These are phyloP conservation scores for Nematolebias whitei DNA, from an alignment of 2,113 vertebrate species.

Conservation along the genomic window DNA sequence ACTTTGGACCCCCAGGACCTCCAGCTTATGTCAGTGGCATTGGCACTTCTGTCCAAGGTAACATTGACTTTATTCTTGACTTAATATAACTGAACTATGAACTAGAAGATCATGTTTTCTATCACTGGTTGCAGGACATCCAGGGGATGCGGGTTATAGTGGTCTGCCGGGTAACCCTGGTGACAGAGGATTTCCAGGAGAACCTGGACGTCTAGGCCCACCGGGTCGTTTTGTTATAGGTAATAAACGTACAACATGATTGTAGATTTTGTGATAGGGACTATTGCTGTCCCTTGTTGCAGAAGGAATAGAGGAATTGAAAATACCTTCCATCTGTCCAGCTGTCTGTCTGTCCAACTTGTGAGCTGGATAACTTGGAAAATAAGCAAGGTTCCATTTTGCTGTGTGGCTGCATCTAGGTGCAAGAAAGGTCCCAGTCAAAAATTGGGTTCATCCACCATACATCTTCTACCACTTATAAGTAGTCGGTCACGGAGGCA, in stretches of 20 bases:
- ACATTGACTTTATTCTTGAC: neutral
- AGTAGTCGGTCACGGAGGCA: too few species aligned
- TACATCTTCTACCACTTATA: too few species aligned
- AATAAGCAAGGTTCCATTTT: too few species aligned
- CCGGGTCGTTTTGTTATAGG: constrained; percentile 79
- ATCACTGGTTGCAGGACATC: constrained; percentile 76
- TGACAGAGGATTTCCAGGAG: constrained; percentile 70
- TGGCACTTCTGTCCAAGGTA: constrained; percentile 62
- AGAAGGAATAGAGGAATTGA: too few species aligned
- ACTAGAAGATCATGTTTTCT: neutral
- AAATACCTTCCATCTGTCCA: too few species aligned
- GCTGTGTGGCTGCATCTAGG: too few species aligned
- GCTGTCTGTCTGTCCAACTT: too few species aligned
- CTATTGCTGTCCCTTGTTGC: too few species aligned
- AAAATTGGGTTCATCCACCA: too few species aligned
- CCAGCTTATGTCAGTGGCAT: constrained; percentile 50
- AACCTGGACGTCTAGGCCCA: constrained; percentile 80
- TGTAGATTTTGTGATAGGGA: too few species aligned
- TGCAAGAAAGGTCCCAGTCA: too few species aligned
- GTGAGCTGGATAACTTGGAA: too few species aligned
- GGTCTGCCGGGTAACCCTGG: constrained; percentile 81
- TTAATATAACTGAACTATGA: neutral
- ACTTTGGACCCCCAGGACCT: constrained; percentile 83
- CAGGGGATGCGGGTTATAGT: constrained; percentile 79
- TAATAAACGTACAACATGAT: constrained; percentile 47